Percentiles rank a stretch among this genome's conserved stretches.
These are phyloP conservation scores for Syngnathus scovelli DNA, from an alignment of 2,113 vertebrate genomes.

Conservation along the genomic window DNA sequence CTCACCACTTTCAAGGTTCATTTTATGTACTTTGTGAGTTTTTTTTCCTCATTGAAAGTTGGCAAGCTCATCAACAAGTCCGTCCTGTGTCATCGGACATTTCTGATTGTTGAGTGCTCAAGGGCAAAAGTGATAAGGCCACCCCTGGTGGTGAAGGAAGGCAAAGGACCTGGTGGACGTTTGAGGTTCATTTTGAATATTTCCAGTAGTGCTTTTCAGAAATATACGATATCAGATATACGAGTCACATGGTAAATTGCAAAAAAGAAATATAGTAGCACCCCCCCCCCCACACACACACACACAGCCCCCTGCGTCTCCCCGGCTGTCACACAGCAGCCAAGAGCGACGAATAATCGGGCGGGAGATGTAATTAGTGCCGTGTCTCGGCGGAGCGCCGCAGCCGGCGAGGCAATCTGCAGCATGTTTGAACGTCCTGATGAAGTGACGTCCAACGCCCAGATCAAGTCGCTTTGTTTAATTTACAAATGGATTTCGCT, in stretches of 20 bases:
- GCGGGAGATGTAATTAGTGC: constrained; percentile 99
- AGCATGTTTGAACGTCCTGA: constrained; percentile 99
- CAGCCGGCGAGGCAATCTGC: constrained; percentile 94
- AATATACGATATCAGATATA: too few species aligned
- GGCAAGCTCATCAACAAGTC: too few species aligned
- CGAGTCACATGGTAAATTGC: too few species aligned
- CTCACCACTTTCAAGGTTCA: too few species aligned
- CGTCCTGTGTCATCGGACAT: neutral
- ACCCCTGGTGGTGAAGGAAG: neutral
- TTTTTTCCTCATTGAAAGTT: too few species aligned
- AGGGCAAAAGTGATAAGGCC: neutral
- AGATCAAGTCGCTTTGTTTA: constrained; percentile 99
- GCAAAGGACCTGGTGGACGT: constrained; percentile 17
- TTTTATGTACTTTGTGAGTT: too few species aligned
- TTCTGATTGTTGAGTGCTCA: neutral
- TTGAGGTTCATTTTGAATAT: constrained; percentile 51
- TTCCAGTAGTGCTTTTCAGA: too few species aligned
- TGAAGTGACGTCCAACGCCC: constrained; percentile 99
- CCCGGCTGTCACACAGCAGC: constrained; percentile 42
- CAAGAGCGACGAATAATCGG: constrained; percentile 98
- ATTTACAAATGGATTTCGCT: constrained; percentile 99
- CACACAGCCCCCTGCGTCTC: neutral
- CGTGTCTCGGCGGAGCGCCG: constrained; percentile 90
- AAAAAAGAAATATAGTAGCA: too few species aligned
- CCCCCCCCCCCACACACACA: constrained; percentile 70